Evolutionary conservation across 1,140 invertebrate species (phyloP).

Genomic region (Leptinotarsa texana): DNA sequence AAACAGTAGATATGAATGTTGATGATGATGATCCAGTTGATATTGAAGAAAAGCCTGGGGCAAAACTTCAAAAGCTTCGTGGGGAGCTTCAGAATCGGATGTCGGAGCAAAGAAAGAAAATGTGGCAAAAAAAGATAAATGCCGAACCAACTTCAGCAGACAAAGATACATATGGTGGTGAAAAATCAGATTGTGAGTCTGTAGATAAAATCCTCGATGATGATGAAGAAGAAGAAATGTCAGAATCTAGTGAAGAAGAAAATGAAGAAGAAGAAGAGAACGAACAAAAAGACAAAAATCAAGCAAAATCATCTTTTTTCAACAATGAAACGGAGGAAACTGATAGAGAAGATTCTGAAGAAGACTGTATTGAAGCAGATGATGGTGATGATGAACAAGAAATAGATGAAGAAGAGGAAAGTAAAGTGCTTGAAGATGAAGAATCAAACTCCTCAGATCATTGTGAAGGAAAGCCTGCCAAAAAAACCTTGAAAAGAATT

Average conservation of each 20-base stretch:
- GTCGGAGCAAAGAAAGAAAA: constrained; percentile 61
- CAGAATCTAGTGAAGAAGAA: constrained; percentile 48
- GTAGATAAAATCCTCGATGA: constrained; percentile 53
- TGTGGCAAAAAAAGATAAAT: constrained; percentile 65
- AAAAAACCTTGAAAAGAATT: constrained; percentile 50
- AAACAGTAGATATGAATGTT: constrained; percentile 54
- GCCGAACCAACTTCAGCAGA: constrained; percentile 52
- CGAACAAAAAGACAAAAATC: constrained; percentile 35
- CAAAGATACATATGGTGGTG: constrained; percentile 38
- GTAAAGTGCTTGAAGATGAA: constrained; percentile 52
- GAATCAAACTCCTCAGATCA: constrained; percentile 40
- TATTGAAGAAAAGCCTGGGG: constrained; percentile 63
- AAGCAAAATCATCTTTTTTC: constrained; percentile 46
- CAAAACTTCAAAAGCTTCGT: constrained; percentile 61
- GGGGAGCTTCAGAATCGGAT: constrained; percentile 68
- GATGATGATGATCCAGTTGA: constrained; percentile 48
- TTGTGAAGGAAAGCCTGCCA: constrained; percentile 32
- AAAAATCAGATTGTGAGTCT: constrained; percentile 34
- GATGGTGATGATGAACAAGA: constrained; percentile 53
- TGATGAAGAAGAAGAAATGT: constrained; percentile 54
- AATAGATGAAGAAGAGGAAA: constrained; percentile 45
- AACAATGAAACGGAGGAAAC: constrained; percentile 49
- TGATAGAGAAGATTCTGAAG: constrained; percentile 47
- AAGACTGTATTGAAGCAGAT: constrained; percentile 55
- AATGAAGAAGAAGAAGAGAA: constrained; percentile 48